Evolutionary conservation across 1,140 invertebrate genomes (phyloP).

Genomic region (Dendrolimus punctatus): DNA sequence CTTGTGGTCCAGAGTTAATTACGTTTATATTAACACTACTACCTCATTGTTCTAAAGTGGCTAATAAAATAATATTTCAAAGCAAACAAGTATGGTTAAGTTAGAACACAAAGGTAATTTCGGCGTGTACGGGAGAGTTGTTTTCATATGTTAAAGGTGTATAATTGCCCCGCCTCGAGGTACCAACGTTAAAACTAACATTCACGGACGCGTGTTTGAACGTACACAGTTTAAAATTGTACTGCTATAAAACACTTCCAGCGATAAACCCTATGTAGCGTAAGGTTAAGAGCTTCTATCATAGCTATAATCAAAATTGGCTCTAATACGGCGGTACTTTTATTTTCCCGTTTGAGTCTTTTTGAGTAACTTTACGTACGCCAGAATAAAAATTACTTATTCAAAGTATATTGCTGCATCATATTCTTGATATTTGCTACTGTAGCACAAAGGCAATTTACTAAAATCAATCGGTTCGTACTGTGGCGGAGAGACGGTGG

Average conservation of each 20-base stretch:
- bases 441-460: no score
- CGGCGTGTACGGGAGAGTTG: slow-evolving; percentile 8
- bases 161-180: slow-evolving; percentile 13
- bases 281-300: no score
- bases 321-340: no score
- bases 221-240: slow-evolving; percentile 3
- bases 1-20: no score
- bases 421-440: no score
- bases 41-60: not conserved
- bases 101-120: slow-evolving; percentile 13
- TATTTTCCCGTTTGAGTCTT: no score
- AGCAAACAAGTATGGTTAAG: not conserved
- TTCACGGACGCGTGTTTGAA: slow-evolving; percentile 9
- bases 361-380: no score
- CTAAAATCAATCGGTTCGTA: no score
- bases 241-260: not conserved
- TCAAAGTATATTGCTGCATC: no score
- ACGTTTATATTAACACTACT: not conserved
- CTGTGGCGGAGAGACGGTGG: no score
- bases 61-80: not conserved
- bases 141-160: slow-evolving; percentile 17
- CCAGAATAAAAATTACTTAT: no score
- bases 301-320: no score
- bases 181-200: slow-evolving; percentile 21
- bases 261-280: not conserved